Evolutionary conservation across 2,888 invertebrate genomes (phyloP).

Genomic region (Cosmorhoe ocellata): DNA sequence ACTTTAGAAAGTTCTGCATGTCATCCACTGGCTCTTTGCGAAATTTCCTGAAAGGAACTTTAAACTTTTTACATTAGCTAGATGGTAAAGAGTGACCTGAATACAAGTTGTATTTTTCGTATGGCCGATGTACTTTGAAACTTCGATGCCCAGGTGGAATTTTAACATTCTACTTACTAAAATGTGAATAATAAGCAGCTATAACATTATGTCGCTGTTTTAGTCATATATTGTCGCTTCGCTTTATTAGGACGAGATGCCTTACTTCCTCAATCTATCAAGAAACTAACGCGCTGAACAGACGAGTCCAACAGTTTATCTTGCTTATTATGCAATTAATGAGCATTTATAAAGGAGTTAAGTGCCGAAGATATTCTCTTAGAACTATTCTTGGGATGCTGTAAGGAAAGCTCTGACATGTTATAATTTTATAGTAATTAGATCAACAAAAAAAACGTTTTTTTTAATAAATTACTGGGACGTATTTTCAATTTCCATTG

Average conservation of each 20-base stretch:
- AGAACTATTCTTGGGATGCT: constrained; percentile 1
- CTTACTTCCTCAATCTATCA: constrained; percentile 13
- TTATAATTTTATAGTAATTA: not conserved
- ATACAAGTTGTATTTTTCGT: constrained; percentile 29
- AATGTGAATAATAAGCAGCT: too few relatives aligned
- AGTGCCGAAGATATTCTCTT: constrained; percentile 8
- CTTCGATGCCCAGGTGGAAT: constrained; percentile 11
- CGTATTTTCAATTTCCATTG: too few relatives aligned
- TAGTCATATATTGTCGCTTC: too few relatives aligned
- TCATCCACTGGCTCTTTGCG: constrained; percentile 70
- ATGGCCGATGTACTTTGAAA: constrained; percentile 11
- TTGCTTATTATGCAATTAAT: constrained; percentile 32
- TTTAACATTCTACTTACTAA: constrained; percentile 3
- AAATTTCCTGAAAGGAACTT: constrained; percentile 69
- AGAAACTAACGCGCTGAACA: constrained; percentile 16
- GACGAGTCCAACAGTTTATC: constrained; percentile 24
- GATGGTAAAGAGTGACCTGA: constrained; percentile 50
- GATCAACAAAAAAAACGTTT: too few relatives aligned
- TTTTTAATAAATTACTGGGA: too few relatives aligned
- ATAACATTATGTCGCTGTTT: too few relatives aligned
- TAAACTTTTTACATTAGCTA: constrained; percentile 73
- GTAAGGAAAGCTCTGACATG: constrained; percentile 1
- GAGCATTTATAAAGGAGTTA: constrained; percentile 25
- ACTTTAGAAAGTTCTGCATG: constrained; percentile 74
- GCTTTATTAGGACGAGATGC: not conserved